Base-by-base conservation (phyloP, 2,888 invertebrate genomes). In the Xestobium rufovillosum region DNA sequence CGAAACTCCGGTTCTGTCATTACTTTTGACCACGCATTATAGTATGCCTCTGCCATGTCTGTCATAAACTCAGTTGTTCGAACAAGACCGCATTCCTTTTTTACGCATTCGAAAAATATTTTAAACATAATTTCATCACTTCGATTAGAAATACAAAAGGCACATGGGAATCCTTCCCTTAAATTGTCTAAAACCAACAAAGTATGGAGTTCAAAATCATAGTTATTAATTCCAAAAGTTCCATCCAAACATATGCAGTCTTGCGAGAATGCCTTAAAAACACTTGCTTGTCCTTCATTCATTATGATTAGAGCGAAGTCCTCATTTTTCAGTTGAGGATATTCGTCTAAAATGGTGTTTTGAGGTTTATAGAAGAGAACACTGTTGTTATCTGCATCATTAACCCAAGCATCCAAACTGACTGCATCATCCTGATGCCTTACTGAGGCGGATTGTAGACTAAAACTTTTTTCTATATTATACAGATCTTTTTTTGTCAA, bases 291-390 rank as follows among this genome's bases (percentile, higher is more conserved):
- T 9, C 39, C 46, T 28, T 40, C 32, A 17, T 47, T 51, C 51
- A 55, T 52, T 4, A 52, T 50, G 1, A 50, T 43, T 6, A 55
- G 42, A 13, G 51, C 33, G 34, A 54, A 55, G 40, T 55, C 55
- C 15, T 52, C 38, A 3, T 38, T 16, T 29, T 44, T 43, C 9
- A 52, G 34, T 6, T 43, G 11, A 19, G n/a, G n/a, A n/a, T n/a
- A n/a, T n/a, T n/a, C n/a, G n/a, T n/a, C n/a, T n/a, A 26, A 16
- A 8, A 4, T 12, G 4, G 12, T 11, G 16, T 38, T 39, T 38
- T 45, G 28, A 12, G 51, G 42, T 36, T 51, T 53, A 43, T 52
- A 50, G 26, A 38, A 45, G 17, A 45, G 23, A 19, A 49, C 39
- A 34, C 41, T 33, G 11, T 14, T 8, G 12, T 23, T 27, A 28